phyloP scores from a whole-genome alignment of 1,140 invertebrate species.

The Dermatophagoides farinae region DNA sequence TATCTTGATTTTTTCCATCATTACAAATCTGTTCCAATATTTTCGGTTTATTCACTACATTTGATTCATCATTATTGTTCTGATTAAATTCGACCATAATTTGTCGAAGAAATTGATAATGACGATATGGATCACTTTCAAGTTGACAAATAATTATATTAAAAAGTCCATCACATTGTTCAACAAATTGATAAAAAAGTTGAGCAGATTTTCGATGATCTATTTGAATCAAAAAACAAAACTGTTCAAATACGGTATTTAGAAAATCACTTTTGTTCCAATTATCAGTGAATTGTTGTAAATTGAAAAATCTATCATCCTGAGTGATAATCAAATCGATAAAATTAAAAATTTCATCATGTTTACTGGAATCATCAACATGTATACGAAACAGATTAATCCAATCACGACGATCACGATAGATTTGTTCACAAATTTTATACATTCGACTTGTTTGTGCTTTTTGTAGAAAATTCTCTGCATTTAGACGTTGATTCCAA shows the following conservation, averaged over 20 bases:
- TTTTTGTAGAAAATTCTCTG: slow-evolving; percentile 34
- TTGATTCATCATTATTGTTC: neutral
- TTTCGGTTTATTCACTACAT: neutral
- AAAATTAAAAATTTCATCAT: slow-evolving; percentile 27
- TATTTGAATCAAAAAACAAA: neutral
- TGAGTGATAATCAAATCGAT: slow-evolving; percentile 21
- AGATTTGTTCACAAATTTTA: slow-evolving; percentile 40
- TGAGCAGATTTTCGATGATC: slow-evolving; percentile 20
- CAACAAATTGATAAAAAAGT: neutral
- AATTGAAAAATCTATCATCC: neutral
- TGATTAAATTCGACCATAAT: neutral
- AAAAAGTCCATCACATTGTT: slow-evolving; percentile 1
- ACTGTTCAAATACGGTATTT: neutral
- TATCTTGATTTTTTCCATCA: neutral
- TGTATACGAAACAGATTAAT: slow-evolving; percentile 38
- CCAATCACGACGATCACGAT: slow-evolving; percentile 34
- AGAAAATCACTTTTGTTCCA: slow-evolving; percentile 1
- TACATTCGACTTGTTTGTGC: slow-evolving; percentile 43
- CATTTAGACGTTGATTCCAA: slow-evolving; percentile 31
- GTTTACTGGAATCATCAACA: slow-evolving; percentile 32
- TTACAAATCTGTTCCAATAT: neutral
- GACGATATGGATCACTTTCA: neutral
- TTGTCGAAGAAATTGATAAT: neutral
- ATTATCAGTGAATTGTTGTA: neutral
- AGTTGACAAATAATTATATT: neutral